phyloP scores from a whole-genome alignment of 2,113 vertebrate species.

The Heptranchias perlo region DNA sequence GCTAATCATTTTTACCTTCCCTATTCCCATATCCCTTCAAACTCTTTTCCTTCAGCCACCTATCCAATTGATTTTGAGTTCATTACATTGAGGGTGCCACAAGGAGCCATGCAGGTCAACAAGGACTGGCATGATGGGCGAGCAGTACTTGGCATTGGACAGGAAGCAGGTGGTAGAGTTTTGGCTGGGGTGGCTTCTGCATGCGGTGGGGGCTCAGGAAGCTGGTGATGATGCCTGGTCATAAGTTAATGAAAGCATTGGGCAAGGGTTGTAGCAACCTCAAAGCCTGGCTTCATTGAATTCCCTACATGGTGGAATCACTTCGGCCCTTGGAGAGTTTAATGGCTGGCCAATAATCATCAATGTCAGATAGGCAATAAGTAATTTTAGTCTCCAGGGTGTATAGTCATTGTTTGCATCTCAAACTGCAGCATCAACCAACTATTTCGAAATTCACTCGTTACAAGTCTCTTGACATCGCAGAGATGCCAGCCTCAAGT shows the following conservation, averaged over 20 bases:
- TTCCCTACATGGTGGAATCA: not conserved
- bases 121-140: not conserved
- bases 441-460: conserved; percentile 19
- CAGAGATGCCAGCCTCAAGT: not conserved
- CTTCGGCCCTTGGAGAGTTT: conserved; percentile 1
- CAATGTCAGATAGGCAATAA: not conserved
- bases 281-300: not conserved
- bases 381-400: not conserved
- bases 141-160: not conserved
- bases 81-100: too few species aligned
- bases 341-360: not conserved
- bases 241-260: not conserved
- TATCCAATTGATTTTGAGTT: not conserved
- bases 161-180: not conserved
- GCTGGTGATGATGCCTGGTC: too few species aligned
- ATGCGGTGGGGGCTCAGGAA: not conserved
- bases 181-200: not conserved
- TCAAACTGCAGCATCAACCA: conserved; percentile 3
- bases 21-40: not conserved
- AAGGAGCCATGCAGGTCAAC: not conserved
- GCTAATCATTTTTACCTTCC: not conserved
- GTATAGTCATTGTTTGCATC: not conserved
- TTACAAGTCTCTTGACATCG: conserved; percentile 31
- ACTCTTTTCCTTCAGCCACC: not conserved
- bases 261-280: not conserved